phyloP scores from a whole-genome alignment of 1,140 invertebrate species.

The Chironomus striatipennis region DNA sequence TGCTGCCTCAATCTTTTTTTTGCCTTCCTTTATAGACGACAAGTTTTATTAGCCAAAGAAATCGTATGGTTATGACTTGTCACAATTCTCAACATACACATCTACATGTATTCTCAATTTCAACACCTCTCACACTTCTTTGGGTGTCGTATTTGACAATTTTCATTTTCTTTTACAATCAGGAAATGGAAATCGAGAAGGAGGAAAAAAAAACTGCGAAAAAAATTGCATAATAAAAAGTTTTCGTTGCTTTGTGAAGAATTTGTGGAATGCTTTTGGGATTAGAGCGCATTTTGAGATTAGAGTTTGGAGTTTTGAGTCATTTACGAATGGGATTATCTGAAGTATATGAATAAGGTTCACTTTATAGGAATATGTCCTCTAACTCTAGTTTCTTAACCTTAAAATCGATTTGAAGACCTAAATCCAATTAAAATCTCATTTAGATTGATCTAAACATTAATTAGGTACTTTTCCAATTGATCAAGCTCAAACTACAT shows the following conservation, averaged over 20 bases:
- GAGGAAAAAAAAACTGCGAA: background rate
- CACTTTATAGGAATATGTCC: too few species aligned
- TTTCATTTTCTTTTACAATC: background rate
- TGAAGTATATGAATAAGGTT: too few species aligned
- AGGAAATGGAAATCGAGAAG: background rate
- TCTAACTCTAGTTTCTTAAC: too few species aligned
- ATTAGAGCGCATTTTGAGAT: too few species aligned
- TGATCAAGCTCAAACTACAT: too few species aligned
- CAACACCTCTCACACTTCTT: background rate
- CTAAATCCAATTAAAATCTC: too few species aligned
- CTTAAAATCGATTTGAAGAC: too few species aligned
- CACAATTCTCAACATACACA: background rate
- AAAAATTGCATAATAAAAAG: background rate
- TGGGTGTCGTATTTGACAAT: background rate
- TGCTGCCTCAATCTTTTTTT: background rate
- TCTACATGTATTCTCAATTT: background rate
- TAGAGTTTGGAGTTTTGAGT: too few species aligned
- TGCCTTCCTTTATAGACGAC: background rate
- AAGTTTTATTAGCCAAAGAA: conserved; percentile 6
- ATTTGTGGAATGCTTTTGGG: too few species aligned
- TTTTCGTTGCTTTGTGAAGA: background rate
- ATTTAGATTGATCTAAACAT: too few species aligned
- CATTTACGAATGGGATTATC: too few species aligned
- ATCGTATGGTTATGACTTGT: background rate
- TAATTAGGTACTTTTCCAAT: too few species aligned